phyloP scores from a whole-genome alignment of 2,797 vertebrate species.

The Enteromius anoplus region DNA sequence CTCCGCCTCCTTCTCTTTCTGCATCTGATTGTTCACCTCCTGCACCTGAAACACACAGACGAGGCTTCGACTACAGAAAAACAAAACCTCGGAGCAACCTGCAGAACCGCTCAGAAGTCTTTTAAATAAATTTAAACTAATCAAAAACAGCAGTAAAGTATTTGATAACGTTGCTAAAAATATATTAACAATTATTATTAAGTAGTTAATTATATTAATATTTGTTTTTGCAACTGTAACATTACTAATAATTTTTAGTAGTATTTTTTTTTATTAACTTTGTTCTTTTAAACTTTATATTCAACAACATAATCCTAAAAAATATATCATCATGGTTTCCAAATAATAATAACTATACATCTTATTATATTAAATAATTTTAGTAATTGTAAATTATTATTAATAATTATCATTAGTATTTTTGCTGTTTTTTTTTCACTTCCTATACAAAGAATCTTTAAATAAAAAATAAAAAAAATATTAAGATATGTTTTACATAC shows the following conservation, averaged over 20 bases:
- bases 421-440: background rate
- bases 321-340: background rate
- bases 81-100: background rate
- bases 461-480: background rate
- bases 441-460: background rate
- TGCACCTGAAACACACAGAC: constrained; percentile 78
- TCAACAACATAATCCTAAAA: background rate
- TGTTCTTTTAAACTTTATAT: background rate
- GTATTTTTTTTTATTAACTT: background rate
- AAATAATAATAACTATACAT: background rate
- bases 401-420: background rate
- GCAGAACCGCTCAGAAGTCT: background rate
- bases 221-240: background rate
- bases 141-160: background rate
- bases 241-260: background rate
- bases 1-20: constrained; percentile 90
- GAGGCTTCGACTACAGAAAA: background rate
- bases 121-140: background rate
- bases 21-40: constrained; percentile 91
- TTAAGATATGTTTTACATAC: background rate
- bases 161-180: background rate
- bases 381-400: background rate
- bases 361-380: background rate
- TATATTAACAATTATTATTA: background rate
- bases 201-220: background rate